Base-by-base conservation (phyloP, 2,797 vertebrate species). In the Luscinia megarhynchos region DNA sequence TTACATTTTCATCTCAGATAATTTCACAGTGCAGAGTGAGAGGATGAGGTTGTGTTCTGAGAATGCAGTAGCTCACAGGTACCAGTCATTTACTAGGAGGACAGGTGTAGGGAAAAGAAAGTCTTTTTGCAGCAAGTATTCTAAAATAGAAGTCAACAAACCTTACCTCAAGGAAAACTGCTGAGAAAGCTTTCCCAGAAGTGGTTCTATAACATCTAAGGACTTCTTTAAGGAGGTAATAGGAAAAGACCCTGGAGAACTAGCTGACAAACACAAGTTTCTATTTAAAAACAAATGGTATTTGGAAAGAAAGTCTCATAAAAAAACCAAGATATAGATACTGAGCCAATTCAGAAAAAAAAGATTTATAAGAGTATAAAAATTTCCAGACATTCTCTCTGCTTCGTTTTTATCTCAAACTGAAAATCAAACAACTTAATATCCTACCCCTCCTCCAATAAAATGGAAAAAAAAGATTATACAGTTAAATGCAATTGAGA, bases 371-470 rank as follows among this genome's bases (percentile, higher is more conserved):
- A 36, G 26, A 64, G 3, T 26, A 68, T 57, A 81, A 92, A 91
- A 89, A 72, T 32, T 43, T 32, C 7, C 12, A 69, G 70, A 43
- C 9, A 50, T 74, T 53, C 7, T 68, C 57, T 77, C 26, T 54
- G 6, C 10, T 78, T 15, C 30, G 10, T 50, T 74, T 90, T 84
- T 58, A n/a, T 48, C 43, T 87, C 29, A 73, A 77, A 27, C 2
- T 26, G 30, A 90, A 88, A 77, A 45, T 19, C 12, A 88, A 83
- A 46, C 12, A 76, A 66, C 15, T 70, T 63, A 21, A n/a, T 43
- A 70, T 36, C 10, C 3, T 1, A 5, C 1, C 1, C 4, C 30
- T 12, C 12, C 3, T 12, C 6, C 6, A 54, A 45, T 30, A 62
- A 66, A 84, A 29, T 30, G 8, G 54, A 62, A 79, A 87, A 11